Evolutionary conservation across 2,113 vertebrate species (phyloP).

Genomic region (Podocnemis expansa): DNA sequence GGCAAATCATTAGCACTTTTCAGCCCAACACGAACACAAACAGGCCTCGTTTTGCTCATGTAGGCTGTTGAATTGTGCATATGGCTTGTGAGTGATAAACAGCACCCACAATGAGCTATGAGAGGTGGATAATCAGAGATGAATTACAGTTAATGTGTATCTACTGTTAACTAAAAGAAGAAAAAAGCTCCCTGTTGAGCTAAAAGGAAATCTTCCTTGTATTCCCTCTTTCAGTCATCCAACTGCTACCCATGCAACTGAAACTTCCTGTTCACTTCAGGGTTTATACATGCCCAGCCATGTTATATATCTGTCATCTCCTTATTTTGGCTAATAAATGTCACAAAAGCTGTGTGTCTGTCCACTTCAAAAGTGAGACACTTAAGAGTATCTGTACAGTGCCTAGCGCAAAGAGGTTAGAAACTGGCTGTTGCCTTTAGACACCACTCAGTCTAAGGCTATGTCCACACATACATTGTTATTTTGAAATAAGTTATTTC

Average conservation of each 20-base stretch:
- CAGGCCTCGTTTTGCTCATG: neutral
- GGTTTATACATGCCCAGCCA: neutral
- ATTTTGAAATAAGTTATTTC: too few species aligned
- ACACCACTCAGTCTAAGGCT: neutral
- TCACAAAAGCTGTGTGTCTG: neutral
- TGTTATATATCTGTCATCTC: neutral
- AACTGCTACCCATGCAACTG: neutral
- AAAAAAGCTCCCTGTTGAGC: neutral
- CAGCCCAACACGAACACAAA: neutral
- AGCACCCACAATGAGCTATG: neutral
- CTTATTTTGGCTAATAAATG: neutral
- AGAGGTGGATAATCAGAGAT: neutral
- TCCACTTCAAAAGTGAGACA: neutral
- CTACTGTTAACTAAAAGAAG: neutral
- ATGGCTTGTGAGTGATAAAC: neutral
- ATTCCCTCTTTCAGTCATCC: neutral
- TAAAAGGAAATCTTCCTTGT: neutral
- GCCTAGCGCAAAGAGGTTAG: neutral
- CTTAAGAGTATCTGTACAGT: neutral
- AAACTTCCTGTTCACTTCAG: neutral
- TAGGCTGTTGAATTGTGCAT: neutral
- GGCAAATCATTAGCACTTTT: too few species aligned
- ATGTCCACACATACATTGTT: too few species aligned
- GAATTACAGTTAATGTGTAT: neutral
- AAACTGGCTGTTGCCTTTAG: neutral